Conservation (phyloP, 2,888 invertebrate species). For the Tuta absoluta region DNA sequence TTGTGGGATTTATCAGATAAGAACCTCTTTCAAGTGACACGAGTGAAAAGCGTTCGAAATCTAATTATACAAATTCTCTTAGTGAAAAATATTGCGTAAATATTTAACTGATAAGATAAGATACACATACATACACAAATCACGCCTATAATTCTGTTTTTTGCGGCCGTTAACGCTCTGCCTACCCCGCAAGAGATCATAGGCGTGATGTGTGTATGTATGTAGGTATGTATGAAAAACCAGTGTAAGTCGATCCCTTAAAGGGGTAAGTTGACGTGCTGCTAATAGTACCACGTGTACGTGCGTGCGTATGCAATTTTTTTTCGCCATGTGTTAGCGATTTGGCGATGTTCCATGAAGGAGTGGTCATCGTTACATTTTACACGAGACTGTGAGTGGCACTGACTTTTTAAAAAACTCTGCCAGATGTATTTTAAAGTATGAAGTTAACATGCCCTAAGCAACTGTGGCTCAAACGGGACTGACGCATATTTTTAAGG, state of each 20-base stretch:
- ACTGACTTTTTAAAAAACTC: not conserved
- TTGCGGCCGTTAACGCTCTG: too few species aligned
- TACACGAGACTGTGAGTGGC: not conserved
- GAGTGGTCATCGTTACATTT: not conserved
- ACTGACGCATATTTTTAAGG: slow-evolving; percentile 63
- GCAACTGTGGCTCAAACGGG: slow-evolving; percentile 47
- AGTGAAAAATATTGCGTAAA: too few species aligned
- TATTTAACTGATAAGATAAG: too few species aligned
- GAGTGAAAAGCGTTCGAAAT: not conserved
- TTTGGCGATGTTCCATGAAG: not conserved
- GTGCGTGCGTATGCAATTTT: not conserved
- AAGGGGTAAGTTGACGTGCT: too few species aligned
- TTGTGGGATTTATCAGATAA: not conserved
- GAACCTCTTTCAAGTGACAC: not conserved
- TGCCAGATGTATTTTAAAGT: slow-evolving; percentile 1
- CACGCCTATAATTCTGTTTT: too few species aligned
- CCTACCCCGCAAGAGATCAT: too few species aligned
- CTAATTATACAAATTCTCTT: too few species aligned
- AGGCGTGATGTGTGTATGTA: too few species aligned
- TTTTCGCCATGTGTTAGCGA: not conserved
- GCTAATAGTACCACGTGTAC: not conserved
- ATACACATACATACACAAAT: too few species aligned
- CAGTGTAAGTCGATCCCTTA: too few species aligned
- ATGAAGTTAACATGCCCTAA: not conserved
- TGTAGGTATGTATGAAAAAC: too few species aligned